Percentiles rank a stretch among this genome's conserved stretches.
phyloP scores from a whole-genome alignment of 1,140 invertebrate species.

The Dermatophagoides farinae region DNA sequence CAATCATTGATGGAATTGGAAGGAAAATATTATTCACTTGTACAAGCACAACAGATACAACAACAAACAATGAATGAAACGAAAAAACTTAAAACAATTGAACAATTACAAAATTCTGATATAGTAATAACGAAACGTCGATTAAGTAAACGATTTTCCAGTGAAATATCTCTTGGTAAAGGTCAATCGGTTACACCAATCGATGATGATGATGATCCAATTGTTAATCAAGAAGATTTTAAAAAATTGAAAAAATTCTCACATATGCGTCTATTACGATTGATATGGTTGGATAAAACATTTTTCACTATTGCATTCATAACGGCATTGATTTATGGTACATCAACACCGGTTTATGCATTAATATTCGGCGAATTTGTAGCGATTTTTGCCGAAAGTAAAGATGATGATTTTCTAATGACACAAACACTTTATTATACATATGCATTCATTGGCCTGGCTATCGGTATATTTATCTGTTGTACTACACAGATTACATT shows the following conservation, averaged over 20 bases:
- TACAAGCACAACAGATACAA: constrained; percentile 11
- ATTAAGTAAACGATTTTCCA: too few species aligned
- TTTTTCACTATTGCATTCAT: not conserved
- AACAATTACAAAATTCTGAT: too few species aligned
- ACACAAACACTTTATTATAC: not conserved
- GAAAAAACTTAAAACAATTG: not conserved
- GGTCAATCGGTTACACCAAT: too few species aligned
- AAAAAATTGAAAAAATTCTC: not conserved
- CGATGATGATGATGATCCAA: too few species aligned
- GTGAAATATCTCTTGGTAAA: too few species aligned
- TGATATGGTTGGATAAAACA: not conserved
- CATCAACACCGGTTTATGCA: constrained; percentile 11
- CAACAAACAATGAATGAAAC: too few species aligned
- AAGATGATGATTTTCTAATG: not conserved
- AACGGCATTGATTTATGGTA: constrained; percentile 12
- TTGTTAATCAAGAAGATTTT: too few species aligned
- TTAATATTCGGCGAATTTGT: constrained; percentile 13
- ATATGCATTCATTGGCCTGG: constrained; percentile 3
- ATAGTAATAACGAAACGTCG: too few species aligned
- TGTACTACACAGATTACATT: constrained; percentile 30
- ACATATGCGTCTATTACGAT: not conserved
- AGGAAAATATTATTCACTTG: constrained; percentile 54
- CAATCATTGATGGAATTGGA: constrained; percentile 45
- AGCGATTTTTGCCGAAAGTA: not conserved
- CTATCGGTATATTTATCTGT: not conserved